Conservation (phyloP, 2,888 invertebrate genomes). For the Yponomeuta cagnagella region DNA sequence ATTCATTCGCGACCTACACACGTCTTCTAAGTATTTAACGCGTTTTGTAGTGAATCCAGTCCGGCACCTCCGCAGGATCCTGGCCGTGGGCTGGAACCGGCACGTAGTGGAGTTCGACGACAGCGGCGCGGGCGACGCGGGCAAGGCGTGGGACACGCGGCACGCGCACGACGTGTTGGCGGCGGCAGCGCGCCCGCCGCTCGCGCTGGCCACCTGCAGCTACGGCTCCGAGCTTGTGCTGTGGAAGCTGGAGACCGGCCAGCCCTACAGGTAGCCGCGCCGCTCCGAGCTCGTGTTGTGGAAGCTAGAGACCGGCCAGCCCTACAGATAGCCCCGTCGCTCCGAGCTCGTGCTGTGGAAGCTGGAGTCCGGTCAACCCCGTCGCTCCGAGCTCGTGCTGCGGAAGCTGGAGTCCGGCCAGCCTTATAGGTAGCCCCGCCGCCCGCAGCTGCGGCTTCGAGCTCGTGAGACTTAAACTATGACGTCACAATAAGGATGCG, state of each 20-base stretch:
- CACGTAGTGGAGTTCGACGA: constrained; percentile 80
- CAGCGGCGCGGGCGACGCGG: constrained; percentile 71
- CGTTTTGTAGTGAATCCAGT: too few relatives aligned
- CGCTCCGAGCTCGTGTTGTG: constrained; percentile 83
- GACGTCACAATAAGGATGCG: too few relatives aligned
- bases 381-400: constrained; percentile 48
- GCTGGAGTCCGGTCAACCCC: constrained; percentile 84
- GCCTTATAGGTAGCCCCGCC: too few relatives aligned
- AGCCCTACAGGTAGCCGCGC: constrained; percentile 77
- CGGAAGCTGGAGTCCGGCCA: constrained; percentile 83
- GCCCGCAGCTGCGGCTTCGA: too few relatives aligned
- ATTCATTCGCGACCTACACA: too few relatives aligned
- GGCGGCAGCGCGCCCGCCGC: constrained; percentile 79
- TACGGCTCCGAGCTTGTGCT: constrained; percentile 87
- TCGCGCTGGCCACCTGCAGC: constrained; percentile 83
- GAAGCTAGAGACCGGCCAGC: constrained; percentile 86
- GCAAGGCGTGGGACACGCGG: constrained; percentile 82
- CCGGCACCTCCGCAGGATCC: constrained; percentile 63
- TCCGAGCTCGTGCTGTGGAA: constrained; percentile 83
- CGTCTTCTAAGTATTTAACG: too few relatives aligned
- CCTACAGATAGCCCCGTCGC: constrained; percentile 75
- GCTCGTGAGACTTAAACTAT: too few relatives aligned
- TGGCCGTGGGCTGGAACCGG: constrained; percentile 87
- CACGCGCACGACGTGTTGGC: constrained; percentile 86
- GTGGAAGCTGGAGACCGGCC: constrained; percentile 89